Evolutionary conservation across 2,113 vertebrate species (phyloP).

Genomic region (Bungarus multicinctus): DNA sequence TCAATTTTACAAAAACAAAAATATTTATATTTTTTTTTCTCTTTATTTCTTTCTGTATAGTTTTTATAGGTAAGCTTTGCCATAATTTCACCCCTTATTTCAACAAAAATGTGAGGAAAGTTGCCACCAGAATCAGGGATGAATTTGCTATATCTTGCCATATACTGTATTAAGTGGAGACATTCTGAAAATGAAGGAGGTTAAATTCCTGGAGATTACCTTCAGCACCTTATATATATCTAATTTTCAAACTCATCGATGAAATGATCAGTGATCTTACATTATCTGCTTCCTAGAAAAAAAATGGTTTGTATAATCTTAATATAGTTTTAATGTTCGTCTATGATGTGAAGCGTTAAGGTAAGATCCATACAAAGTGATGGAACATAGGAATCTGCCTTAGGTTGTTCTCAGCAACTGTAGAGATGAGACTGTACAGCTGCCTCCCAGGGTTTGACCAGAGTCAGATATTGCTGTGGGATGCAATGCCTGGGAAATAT

Average conservation of each 20-base stretch:
- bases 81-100: not conserved
- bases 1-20: not conserved
- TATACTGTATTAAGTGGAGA: not conserved
- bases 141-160: not conserved
- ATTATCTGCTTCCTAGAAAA: not conserved
- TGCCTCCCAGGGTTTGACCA: not conserved
- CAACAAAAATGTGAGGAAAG: not conserved
- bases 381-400: not conserved
- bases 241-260: not conserved
- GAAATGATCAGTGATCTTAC: not conserved
- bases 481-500: not conserved
- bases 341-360: not conserved
- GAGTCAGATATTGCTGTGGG: not conserved
- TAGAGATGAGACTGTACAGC: not conserved
- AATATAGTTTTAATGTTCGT: not conserved
- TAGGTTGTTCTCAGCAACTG: not conserved
- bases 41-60: not conserved
- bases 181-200: not conserved
- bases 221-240: not conserved
- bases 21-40: not conserved
- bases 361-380: not conserved
- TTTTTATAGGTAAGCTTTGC: not conserved
- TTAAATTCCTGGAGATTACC: not conserved
- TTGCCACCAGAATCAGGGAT: not conserved
- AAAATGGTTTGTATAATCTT: not conserved